phyloP scores from a whole-genome alignment of 2,888 invertebrate genomes.

The Phragmatobia fuliginosa region DNA sequence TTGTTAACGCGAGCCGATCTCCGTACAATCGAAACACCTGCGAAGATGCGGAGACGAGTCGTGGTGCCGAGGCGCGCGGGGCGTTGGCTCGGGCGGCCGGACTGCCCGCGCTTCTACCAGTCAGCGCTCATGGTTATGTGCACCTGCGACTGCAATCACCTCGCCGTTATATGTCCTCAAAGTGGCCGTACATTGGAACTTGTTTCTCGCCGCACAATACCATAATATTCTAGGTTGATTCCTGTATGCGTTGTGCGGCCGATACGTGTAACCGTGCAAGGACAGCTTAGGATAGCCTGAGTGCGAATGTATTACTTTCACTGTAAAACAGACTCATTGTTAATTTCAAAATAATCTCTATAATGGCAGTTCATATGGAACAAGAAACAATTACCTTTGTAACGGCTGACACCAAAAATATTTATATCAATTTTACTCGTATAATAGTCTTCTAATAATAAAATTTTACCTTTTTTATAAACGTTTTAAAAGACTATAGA shows the following conservation, averaged over 20 bases:
- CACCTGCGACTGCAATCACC: conserved; percentile 68
- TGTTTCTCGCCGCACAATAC: conserved; percentile 77
- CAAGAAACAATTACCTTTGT: conserved; percentile 44
- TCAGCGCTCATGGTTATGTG: conserved; percentile 74
- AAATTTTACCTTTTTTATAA: neutral
- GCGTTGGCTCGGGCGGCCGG: conserved; percentile 14
- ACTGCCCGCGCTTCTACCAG: conserved; percentile 51
- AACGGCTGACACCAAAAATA: conserved; percentile 27
- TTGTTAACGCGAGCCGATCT: conserved; percentile 55
- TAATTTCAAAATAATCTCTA: conserved; percentile 41
- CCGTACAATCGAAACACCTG: conserved; percentile 63
- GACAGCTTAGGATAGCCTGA: conserved; percentile 78
- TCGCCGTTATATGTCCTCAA: conserved; percentile 72
- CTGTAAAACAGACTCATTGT: conserved; percentile 62
- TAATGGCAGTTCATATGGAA: conserved; percentile 18
- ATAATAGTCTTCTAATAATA: too few species aligned
- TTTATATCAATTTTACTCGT: conserved; percentile 3
- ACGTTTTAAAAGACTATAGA: neutral
- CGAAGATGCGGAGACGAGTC: conserved; percentile 50
- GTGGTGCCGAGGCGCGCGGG: conserved; percentile 36
- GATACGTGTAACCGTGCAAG: conserved; percentile 72
- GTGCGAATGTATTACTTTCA: conserved; percentile 70
- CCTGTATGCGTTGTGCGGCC: conserved; percentile 81
- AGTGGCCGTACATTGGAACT: conserved; percentile 72
- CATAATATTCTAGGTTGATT: conserved; percentile 77